Conservation (phyloP, 2,888 invertebrate genomes). For the Mantis religiosa region DNA sequence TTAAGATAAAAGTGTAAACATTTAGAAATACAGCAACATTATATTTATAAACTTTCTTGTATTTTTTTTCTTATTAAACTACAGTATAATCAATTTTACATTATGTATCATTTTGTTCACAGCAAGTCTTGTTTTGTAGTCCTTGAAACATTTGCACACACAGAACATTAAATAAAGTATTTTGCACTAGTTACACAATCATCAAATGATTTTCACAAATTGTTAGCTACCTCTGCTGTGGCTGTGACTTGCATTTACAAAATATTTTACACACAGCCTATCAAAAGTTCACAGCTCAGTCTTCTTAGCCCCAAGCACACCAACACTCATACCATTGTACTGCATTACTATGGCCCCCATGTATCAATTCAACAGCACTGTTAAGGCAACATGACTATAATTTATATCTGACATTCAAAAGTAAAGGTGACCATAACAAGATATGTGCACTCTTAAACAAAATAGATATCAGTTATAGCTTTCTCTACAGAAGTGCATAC, state of each 20-base stretch:
- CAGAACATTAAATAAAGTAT: background rate
- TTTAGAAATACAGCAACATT: background rate
- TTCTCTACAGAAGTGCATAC: too few relatives aligned
- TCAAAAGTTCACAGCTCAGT: background rate
- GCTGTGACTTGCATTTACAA: background rate
- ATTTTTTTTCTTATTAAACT: conserved; percentile 13
- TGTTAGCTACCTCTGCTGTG: background rate
- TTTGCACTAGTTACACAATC: background rate
- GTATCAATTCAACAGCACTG: background rate
- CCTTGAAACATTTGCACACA: conserved; percentile 1
- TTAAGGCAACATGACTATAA: background rate
- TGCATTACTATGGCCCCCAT: background rate
- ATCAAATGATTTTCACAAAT: background rate
- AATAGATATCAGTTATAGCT: background rate
- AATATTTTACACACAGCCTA: background rate
- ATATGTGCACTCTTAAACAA: background rate
- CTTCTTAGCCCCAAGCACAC: background rate
- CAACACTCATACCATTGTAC: background rate
- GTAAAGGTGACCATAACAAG: background rate
- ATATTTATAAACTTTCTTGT: conserved; percentile 17
- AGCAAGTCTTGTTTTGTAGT: background rate
- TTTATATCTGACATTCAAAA: background rate
- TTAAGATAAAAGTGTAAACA: background rate
- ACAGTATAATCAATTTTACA: conserved; percentile 13
- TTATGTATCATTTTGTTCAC: background rate